A percentile compares a stretch with the other conserved stretches of the same genome.
phyloP scores from a whole-genome alignment of 2,888 invertebrate species.

The Craniophora ligustri region DNA sequence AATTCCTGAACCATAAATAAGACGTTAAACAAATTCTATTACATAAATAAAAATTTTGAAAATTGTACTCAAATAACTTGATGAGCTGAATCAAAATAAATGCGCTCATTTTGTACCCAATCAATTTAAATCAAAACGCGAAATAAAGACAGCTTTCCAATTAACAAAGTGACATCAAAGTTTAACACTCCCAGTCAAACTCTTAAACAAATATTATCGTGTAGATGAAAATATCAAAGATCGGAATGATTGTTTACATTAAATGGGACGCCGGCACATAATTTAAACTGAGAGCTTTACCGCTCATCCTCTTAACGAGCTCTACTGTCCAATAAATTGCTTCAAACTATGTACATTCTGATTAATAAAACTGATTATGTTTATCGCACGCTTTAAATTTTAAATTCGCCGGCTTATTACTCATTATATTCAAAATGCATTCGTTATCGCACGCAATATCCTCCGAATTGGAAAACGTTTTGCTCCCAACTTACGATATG shows the following conservation, averaged over 20 bases:
- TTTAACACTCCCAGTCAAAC: slow-evolving; percentile 37
- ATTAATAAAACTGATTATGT: slow-evolving; percentile 80
- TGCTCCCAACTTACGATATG: slow-evolving; percentile 25
- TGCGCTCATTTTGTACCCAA: slow-evolving; percentile 27
- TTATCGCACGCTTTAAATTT: slow-evolving; percentile 72
- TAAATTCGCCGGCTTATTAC: slow-evolving; percentile 69
- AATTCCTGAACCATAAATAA: too few relatives aligned
- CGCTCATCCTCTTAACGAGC: slow-evolving; percentile 80
- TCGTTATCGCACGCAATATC: slow-evolving; percentile 57
- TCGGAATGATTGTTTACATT: slow-evolving; percentile 67
- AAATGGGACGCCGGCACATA: slow-evolving; percentile 70
- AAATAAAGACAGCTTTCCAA: slow-evolving; percentile 44
- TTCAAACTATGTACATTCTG: slow-evolving; percentile 75
- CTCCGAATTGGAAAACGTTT: slow-evolving; percentile 52
- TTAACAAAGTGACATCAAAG: slow-evolving; percentile 44
- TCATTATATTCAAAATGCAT: slow-evolving; percentile 67
- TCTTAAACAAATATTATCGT: slow-evolving; percentile 43
- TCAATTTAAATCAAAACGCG: slow-evolving; percentile 41
- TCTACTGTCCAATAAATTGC: slow-evolving; percentile 79
- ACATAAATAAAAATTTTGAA: slow-evolving; percentile 34
- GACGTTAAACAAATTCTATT: too few relatives aligned
- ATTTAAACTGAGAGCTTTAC: slow-evolving; percentile 76
- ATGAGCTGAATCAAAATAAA: slow-evolving; percentile 37
- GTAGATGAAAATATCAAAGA: slow-evolving; percentile 55
- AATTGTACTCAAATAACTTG: slow-evolving; percentile 17